Conservation (phyloP, 2,888 invertebrate genomes). For the Drosophila paramelanica region DNA sequence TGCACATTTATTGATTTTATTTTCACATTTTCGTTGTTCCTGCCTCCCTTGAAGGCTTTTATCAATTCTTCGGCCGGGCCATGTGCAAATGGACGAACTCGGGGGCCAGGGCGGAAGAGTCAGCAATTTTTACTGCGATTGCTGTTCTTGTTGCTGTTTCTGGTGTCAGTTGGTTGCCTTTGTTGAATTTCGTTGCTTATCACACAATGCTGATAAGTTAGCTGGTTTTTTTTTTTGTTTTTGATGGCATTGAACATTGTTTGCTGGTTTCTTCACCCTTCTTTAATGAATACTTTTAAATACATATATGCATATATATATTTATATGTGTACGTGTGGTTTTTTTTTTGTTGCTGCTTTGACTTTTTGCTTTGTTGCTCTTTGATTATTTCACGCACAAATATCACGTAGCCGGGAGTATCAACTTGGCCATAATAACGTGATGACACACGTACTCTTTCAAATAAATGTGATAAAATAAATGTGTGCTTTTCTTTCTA, state of each 20-base stretch:
- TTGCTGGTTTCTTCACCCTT: conserved; percentile 77
- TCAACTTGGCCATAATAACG: conserved; percentile 62
- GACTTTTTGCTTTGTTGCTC: conserved; percentile 37
- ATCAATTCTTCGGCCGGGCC: conserved; percentile 66
- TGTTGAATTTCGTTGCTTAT: conserved; percentile 70
- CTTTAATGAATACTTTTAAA: conserved; percentile 36
- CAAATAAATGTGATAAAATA: conserved; percentile 68
- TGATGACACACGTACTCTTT: conserved; percentile 60
- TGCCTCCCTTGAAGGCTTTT: conserved; percentile 46
- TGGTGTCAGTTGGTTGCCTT: conserved; percentile 45
- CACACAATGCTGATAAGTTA: conserved; percentile 68
- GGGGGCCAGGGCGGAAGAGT: conserved; percentile 10
- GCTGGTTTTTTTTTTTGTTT: conserved; percentile 39
- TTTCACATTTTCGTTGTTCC: conserved; percentile 22
- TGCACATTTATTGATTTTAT: conserved; percentile 64
- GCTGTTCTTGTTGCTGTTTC: conserved; percentile 12
- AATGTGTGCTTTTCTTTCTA: conserved; percentile 7
- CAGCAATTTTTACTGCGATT: conserved; percentile 34
- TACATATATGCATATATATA: conserved; percentile 1
- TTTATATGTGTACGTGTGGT: background rate
- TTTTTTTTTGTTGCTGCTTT: conserved; percentile 31
- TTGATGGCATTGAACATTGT: conserved; percentile 80
- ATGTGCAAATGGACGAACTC: conserved; percentile 53
- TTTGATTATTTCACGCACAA: conserved; percentile 75
- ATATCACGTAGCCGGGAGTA: conserved; percentile 66